Evolutionary conservation across 92 coral and sea anemone genomes (phyloP), one percentile per base, ranked within the genome.

Genomic region (Siderastrea siderea): DNA sequence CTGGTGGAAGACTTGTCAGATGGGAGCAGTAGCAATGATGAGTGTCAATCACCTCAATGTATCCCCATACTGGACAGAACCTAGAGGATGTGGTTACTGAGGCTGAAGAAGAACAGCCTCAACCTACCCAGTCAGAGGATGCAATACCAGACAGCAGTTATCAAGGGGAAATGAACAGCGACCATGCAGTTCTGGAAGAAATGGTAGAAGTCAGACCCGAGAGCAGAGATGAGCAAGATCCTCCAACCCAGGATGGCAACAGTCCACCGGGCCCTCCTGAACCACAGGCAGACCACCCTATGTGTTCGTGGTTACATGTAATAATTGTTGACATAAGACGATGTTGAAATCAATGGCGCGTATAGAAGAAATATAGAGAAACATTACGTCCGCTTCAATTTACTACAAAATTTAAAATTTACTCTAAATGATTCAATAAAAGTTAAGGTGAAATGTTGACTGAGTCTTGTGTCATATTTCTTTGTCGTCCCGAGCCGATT

Each of bases 11-110:
- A 43, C 67, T 1, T 74, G 3, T 75, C 80, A 58, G 80, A 76
- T 76, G 80, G 68, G 0, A 77, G 3, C 3, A 77, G 81, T 14
- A 77, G 81, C 59, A 68, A 77, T 0, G 81, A 77, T 12, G 68
- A 77, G 81, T 77, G 3, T 77, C 43, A 2, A 44, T 77, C 45
- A 5, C 14, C 45, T 16, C 3, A 6, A 19, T 3, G 19, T 47
- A 47, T 6, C 71, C 12, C 19, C 47, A 63, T 3, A 62, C 71
- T 64, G 71, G 83, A 61, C 83, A 62, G 72, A 78, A 72, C 63
- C 11, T n/a, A 63, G 1, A 79, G 14, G 73, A 63, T 59, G 47
- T 50, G 59, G 50, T 79, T 49, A 79, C 83, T 3, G 61, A 64
- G 72, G 83, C 64, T 62, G 60, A 19, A 10, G 19, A 48, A 61